A percentile compares a stretch with the other conserved stretches of the same genome.
phyloP scores from a whole-genome alignment of 2,797 vertebrate genomes.

The Cyclopterus lumpus region DNA sequence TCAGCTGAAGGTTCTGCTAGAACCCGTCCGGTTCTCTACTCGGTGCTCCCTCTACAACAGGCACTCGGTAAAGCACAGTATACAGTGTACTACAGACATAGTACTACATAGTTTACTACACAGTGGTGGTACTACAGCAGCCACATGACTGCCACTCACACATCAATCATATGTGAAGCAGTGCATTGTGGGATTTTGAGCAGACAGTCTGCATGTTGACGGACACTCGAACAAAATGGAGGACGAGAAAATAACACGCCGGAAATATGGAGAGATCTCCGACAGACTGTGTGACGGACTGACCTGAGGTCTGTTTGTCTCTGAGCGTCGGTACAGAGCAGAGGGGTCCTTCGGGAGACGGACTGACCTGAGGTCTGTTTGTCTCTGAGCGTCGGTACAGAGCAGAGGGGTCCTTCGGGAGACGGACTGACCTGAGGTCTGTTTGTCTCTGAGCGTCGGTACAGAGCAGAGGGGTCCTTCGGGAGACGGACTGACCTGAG shows the following conservation, averaged over 20 bases:
- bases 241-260: background rate
- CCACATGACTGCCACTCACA: conserved; percentile 2
- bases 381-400: too few relatives aligned
- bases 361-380: background rate
- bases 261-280: background rate
- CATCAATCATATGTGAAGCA: background rate
- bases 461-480: background rate
- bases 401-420: background rate
- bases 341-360: background rate
- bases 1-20: background rate
- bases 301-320: background rate
- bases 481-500: background rate
- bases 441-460: too few relatives aligned
- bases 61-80: background rate
- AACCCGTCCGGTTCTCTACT: background rate
- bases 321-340: too few relatives aligned
- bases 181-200: background rate
- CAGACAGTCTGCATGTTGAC: background rate
- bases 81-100: background rate
- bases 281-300: background rate
- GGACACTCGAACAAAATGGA: background rate
- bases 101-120: too few relatives aligned
- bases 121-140: too few relatives aligned
- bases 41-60: background rate
- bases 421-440: background rate